Percentiles rank a stretch among this genome's conserved stretches.
Evolutionary conservation across 1,140 invertebrate species (phyloP).

Genomic region (Calliphora vicina): DNA sequence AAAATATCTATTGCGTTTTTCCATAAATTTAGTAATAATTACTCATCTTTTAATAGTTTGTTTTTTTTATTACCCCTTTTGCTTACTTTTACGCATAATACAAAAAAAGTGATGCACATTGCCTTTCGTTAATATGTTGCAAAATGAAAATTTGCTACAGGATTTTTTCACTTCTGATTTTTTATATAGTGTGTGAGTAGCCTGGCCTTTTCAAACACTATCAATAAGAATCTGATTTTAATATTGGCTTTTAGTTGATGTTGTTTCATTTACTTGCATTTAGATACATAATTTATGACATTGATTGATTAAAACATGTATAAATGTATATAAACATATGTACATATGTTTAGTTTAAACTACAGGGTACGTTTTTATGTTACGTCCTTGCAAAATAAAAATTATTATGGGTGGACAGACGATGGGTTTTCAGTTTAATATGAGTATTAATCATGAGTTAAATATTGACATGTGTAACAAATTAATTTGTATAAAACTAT

Average conservation of each 20-base stretch:
- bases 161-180: neutral
- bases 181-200: neutral
- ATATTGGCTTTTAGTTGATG: too few species aligned
- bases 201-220: too few species aligned
- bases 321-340: neutral
- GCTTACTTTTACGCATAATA: neutral
- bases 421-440: neutral
- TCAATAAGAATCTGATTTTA: too few species aligned
- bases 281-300: slow-evolving; percentile 1
- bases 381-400: too few species aligned
- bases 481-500: neutral
- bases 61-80: neutral
- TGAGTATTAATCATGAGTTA: neutral
- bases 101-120: neutral
- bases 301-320: slow-evolving; percentile 2
- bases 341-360: neutral
- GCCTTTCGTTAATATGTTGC: neutral
- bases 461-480: slow-evolving; percentile 1
- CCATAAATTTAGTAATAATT: slow-evolving; percentile 8
- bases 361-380: too few species aligned
- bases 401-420: too few species aligned
- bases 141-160: neutral
- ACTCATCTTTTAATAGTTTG: neutral
- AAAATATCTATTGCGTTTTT: neutral
- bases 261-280: neutral